Conservation (phyloP, 2,113 vertebrate species). For the Malurus elegans region DNA sequence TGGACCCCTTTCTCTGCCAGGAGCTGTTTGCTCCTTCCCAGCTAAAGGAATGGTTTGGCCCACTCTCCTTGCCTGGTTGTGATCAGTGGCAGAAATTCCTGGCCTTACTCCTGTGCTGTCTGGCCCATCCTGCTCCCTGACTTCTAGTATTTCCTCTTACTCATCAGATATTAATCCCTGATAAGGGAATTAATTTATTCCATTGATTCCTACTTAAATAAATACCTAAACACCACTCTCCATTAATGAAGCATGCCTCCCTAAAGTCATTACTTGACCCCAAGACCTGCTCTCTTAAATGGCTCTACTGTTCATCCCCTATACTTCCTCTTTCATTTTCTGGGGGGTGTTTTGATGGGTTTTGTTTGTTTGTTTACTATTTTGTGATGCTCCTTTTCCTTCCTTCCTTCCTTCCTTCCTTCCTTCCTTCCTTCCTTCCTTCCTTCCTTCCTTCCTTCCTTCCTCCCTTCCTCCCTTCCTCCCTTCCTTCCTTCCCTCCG, state of each 20-base stretch:
- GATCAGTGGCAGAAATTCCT: background rate
- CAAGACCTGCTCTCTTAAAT: background rate
- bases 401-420: background rate
- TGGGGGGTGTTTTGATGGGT: rapidly evolving
- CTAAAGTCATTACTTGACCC: background rate
- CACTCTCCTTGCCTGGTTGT: background rate
- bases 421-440: background rate
- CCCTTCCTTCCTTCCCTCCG: too few species aligned
- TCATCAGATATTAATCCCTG: background rate
- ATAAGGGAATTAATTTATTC: slow-evolving; percentile 33
- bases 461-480: background rate
- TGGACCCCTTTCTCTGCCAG: background rate
- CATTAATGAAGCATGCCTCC: background rate
- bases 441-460: background rate
- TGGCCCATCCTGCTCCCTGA: background rate
- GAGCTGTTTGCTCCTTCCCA: background rate
- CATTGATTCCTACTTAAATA: background rate
- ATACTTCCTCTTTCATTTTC: background rate
- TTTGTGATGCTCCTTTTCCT: background rate
- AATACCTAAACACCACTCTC: background rate
- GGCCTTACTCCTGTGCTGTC: background rate
- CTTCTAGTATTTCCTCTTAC: background rate
- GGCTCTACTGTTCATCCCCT: background rate
- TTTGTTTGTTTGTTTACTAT: background rate
- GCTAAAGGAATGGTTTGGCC: background rate